Conservation (phyloP, 2,797 vertebrate species). For the Rhinatrema bivittatum region DNA sequence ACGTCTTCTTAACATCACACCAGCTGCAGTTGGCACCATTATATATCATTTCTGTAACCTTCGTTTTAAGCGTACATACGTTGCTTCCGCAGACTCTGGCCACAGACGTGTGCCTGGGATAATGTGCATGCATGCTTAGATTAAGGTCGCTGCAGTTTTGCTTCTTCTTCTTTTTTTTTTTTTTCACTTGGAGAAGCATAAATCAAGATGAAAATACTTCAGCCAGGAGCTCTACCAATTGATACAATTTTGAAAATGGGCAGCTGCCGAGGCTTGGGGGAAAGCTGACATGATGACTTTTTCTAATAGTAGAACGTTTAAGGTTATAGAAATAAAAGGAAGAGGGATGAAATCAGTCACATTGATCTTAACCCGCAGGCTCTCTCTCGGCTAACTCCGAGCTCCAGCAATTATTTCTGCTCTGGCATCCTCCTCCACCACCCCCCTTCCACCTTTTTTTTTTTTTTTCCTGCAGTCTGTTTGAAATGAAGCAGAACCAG, state of each 20-base stretch:
- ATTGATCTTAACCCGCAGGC: constrained; percentile 72
- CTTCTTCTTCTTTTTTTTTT: constrained; percentile 51
- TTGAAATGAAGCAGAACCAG: constrained; percentile 71
- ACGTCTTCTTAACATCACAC: too few species aligned
- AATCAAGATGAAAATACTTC: constrained; percentile 70
- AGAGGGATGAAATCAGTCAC: constrained; percentile 67
- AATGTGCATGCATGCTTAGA: background rate
- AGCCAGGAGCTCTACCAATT: constrained; percentile 59
- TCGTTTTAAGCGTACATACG: fast-evolving
- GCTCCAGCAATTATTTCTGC: constrained; percentile 68
- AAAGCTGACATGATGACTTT: constrained; percentile 70
- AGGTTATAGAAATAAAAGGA: constrained; percentile 73
- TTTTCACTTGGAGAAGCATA: constrained; percentile 46
- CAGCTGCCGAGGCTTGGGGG: constrained; percentile 57
- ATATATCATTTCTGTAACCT: constrained; percentile 9
- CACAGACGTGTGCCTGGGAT: constrained; percentile 29
- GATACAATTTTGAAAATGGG: constrained; percentile 64
- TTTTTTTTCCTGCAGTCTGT: constrained; percentile 48
- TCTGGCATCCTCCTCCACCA: constrained; percentile 33
- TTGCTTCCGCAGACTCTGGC: constrained; percentile 19
- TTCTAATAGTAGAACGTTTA: constrained; percentile 73
- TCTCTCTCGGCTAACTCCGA: constrained; percentile 56
- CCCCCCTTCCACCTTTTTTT: too few species aligned
- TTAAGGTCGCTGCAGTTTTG: constrained; percentile 23
- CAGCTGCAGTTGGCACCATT: constrained; percentile 18